Base-by-base conservation (phyloP, 2,888 invertebrate genomes). In the Apotomis turbidana region DNA sequence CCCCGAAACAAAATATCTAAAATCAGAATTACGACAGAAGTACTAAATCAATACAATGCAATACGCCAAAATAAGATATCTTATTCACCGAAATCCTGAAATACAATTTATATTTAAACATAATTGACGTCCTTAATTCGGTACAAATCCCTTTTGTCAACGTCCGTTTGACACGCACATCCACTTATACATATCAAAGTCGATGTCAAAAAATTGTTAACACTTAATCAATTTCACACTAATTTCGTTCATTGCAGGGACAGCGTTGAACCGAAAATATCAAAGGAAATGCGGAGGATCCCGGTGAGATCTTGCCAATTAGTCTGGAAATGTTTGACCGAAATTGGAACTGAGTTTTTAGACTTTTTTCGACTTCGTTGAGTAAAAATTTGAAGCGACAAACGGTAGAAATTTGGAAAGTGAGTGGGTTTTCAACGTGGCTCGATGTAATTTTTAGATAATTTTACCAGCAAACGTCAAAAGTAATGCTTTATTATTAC, bases 201-300 rank as follows among this genome's bases (percentile, higher is more conserved):
- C 63, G 68, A 72, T 68, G 72, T 72, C 68, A 38, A 68, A 68
- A 63, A 54, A 72, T 41, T 68, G 72, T 68, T 72, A 68, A 63
- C 72, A 72, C 68, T 72, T 68, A 68, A 72, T 72, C 72, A 72
- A 61, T 68, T 72, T 72, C 71, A 63, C 44, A 54, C 54, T 59
- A 68, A 72, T 72, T 63, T 27, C n/a, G 58, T 13, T 62, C 54
- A 54, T 72, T 63, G 68, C 62, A 52, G 41, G 52, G 71, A 68
- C 67, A 52, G 62, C 51, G 63, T 70, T 59, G 4, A 36, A 36
- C 6, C 10, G 68, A 63, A 59, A 68, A 63, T 63, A 72, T 72
- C 72, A 72, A 72, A 68, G 10, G 55, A 52, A 57, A 60, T 44
- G 67, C 67, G 51, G 71, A 71, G 57, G 44, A 55, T 15, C 1